phyloP scores from a whole-genome alignment of 1,140 invertebrate genomes.

The Eriocheir sinensis region DNA sequence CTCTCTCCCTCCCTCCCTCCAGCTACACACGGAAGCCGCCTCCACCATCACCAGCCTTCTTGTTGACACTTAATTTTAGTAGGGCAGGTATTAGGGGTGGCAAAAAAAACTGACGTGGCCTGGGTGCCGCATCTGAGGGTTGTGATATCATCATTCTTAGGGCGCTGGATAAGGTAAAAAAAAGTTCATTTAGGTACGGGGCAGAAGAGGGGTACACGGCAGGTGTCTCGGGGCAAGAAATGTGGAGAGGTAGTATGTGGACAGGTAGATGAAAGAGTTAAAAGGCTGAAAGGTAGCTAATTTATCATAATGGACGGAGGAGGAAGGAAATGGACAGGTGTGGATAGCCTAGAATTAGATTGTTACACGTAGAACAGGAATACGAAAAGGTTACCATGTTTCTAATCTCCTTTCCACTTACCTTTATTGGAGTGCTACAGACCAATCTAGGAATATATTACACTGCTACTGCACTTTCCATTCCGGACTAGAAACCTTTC shows the following conservation, averaged over 20 bases:
- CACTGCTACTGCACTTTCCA: too few species aligned
- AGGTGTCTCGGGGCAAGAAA: neutral
- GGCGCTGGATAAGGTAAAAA: neutral
- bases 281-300: neutral
- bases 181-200: neutral
- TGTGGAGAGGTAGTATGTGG: neutral
- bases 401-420: too few species aligned
- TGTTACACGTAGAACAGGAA: too few species aligned
- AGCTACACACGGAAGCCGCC: constrained; percentile 4
- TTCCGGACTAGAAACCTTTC: too few species aligned
- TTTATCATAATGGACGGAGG: neutral
- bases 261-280: neutral
- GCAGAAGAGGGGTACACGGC: neutral
- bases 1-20: neutral
- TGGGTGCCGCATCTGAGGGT: too few species aligned
- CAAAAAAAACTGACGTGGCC: neutral
- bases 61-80: constrained; percentile 17
- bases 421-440: too few species aligned
- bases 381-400: too few species aligned
- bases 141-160: constrained; percentile 25
- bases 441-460: too few species aligned
- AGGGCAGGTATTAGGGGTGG: neutral
- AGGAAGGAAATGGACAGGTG: neutral
- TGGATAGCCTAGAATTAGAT: neutral
- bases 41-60: neutral